Conservation (phyloP, 2,113 vertebrate genomes). For the Sebastes schlegelii region DNA sequence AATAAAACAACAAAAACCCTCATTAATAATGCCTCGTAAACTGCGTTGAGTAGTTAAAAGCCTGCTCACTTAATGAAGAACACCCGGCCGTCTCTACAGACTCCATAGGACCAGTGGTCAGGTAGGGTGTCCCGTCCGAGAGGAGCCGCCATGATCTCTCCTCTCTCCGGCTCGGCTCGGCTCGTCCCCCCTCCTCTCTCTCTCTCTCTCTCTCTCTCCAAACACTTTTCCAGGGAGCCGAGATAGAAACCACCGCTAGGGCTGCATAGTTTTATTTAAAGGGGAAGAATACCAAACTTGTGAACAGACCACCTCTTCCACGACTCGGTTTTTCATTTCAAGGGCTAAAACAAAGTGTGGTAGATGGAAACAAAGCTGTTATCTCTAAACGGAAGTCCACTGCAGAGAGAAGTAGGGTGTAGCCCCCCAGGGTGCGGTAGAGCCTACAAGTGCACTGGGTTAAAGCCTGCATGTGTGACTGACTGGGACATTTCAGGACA, state of each 20-base stretch:
- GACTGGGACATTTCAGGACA: not conserved
- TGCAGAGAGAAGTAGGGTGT: slow-evolving; percentile 25
- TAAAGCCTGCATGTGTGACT: not conserved
- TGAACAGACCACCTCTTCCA: not conserved
- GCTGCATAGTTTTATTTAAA: slow-evolving; percentile 82
- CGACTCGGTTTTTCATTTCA: not conserved
- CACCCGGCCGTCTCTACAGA: slow-evolving; percentile 92
- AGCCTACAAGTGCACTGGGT: not conserved
- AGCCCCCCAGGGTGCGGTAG: not conserved
- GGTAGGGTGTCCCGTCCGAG: slow-evolving; percentile 93
- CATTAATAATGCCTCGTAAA: not conserved
- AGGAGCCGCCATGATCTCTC: slow-evolving; percentile 91
- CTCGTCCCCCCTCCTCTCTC: slow-evolving; percentile 33
- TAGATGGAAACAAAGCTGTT: not conserved
- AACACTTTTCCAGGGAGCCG: slow-evolving; percentile 79
- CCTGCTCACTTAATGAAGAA: slow-evolving; percentile 94
- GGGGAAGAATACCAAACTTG: slow-evolving; percentile 73
- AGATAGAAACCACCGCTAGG: slow-evolving; percentile 74
- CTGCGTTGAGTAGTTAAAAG: not conserved
- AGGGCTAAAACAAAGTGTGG: too few relatives aligned
- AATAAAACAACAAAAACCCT: slow-evolving; percentile 34
- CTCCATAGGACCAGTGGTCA: slow-evolving; percentile 95
- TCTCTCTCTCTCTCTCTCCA: slow-evolving; percentile 47
- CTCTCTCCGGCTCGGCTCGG: slow-evolving; percentile 71
- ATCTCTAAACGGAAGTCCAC: not conserved